Evolutionary conservation across 2,113 vertebrate genomes (phyloP).

Genomic region (Perccottus glenii): DNA sequence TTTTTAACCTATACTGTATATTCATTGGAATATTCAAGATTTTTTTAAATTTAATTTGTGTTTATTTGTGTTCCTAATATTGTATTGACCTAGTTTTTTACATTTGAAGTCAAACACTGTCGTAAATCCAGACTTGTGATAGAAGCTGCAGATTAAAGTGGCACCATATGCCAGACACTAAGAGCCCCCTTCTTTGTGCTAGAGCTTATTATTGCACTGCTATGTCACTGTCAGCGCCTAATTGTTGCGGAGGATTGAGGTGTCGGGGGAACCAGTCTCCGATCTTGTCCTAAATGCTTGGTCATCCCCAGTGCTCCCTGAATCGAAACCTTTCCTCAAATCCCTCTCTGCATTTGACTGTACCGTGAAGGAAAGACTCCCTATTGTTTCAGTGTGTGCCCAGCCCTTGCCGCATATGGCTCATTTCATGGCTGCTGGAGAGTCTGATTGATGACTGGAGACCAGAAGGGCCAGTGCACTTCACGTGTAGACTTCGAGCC

Average conservation of each 20-base stretch:
- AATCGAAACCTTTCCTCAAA: conserved; percentile 10
- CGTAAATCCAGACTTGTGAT: conserved; percentile 28
- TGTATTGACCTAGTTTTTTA: not conserved
- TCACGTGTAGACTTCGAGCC: conserved; percentile 7
- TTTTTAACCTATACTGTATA: no score
- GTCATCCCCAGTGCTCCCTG: conserved; percentile 17
- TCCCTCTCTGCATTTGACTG: not conserved
- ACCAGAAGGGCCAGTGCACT: conserved; percentile 21
- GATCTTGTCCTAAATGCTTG: conserved; percentile 34
- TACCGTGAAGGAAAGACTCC: not conserved
- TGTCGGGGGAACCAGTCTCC: conserved; percentile 10
- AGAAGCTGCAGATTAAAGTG: conserved; percentile 57
- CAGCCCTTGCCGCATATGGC: conserved; percentile 38
- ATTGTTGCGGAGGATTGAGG: conserved; percentile 47
- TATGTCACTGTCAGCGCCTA: conserved; percentile 58
- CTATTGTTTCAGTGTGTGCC: not conserved
- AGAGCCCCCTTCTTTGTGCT: conserved; percentile 7
- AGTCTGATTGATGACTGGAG: conserved; percentile 62
- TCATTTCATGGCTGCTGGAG: conserved; percentile 70
- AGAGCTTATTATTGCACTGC: conserved; percentile 53
- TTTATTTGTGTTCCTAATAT: conserved; percentile 1
- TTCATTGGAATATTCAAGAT: no score
- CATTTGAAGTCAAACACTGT: conserved; percentile 31
- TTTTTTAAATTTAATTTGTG: not conserved
- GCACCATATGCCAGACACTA: conserved; percentile 54